These are phyloP conservation scores for Varecia variegata DNA, from an alignment of 2,797 vertebrate species.

Conservation along the genomic window DNA sequence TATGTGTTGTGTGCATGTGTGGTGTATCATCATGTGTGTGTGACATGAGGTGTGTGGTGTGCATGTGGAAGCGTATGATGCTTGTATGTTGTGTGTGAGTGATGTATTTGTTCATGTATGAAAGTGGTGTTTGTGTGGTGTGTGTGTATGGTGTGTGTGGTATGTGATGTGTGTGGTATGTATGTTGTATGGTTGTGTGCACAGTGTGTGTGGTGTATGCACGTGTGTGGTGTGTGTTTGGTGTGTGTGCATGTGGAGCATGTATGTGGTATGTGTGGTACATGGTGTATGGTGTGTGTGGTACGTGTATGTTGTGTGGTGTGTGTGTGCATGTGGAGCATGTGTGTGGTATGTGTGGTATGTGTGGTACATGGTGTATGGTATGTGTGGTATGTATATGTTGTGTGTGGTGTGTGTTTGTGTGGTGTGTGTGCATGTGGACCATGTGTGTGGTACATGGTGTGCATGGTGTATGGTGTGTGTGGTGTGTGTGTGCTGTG, in stretches of 20 bases:
- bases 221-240: too few species aligned
- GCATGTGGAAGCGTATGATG: neutral
- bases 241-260: neutral
- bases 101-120: neutral
- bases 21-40: too few species aligned
- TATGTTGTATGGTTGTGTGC: too few species aligned
- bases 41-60: neutral
- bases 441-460: too few species aligned
- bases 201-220: too few species aligned
- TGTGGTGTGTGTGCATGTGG: too few species aligned
- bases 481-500: neutral
- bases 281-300: too few species aligned
- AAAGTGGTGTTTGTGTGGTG: neutral
- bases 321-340: too few species aligned
- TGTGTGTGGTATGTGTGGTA: neutral
- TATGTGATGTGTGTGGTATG: neutral
- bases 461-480: accelerated
- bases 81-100: neutral
- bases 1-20: neutral
- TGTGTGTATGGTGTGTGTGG: too few species aligned
- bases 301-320: neutral
- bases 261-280: neutral
- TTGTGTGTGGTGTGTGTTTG: too few species aligned
- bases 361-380: too few species aligned
- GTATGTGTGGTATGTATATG: too few species aligned